A percentile compares a stretch with the other conserved stretches of the same genome.
Conservation (phyloP, 2,888 invertebrate species). For the Brachycybe producta region DNA sequence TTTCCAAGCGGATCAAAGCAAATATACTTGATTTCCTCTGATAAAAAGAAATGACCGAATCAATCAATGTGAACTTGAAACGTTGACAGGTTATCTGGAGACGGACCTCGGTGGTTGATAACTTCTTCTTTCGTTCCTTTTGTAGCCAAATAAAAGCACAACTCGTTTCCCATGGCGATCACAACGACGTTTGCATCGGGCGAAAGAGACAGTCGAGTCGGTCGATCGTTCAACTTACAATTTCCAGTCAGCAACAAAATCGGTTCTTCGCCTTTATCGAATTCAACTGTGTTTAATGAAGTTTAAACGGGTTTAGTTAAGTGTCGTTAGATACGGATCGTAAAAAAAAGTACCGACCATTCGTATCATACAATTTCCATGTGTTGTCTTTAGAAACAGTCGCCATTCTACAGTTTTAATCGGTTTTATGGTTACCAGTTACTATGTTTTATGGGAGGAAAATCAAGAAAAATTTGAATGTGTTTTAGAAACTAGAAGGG, state of each 20-base stretch:
- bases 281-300: constrained; percentile 49
- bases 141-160: constrained; percentile 57
- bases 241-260: constrained; percentile 52
- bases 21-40: constrained; percentile 54
- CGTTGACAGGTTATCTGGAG: neutral
- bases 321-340: too few relatives aligned
- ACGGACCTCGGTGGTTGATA: constrained; percentile 42
- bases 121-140: constrained; percentile 51
- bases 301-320: neutral
- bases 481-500: too few relatives aligned
- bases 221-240: constrained; percentile 40
- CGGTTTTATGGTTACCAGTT: too few relatives aligned
- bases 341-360: constrained; percentile 44
- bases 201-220: constrained; percentile 51
- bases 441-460: too few relatives aligned
- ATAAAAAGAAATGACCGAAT: too few relatives aligned
- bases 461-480: too few relatives aligned
- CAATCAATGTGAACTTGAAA: neutral
- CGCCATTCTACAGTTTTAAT: constrained; percentile 44
- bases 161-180: constrained; percentile 47
- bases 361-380: constrained; percentile 73
- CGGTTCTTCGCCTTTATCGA: constrained; percentile 61
- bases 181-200: constrained; percentile 66
- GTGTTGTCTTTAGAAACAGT: constrained; percentile 77
- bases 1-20: constrained; percentile 62